Evolutionary conservation across 2,797 vertebrate genomes (phyloP), one percentile per base, ranked within the genome.

Genomic region (Parambassis ranga): DNA sequence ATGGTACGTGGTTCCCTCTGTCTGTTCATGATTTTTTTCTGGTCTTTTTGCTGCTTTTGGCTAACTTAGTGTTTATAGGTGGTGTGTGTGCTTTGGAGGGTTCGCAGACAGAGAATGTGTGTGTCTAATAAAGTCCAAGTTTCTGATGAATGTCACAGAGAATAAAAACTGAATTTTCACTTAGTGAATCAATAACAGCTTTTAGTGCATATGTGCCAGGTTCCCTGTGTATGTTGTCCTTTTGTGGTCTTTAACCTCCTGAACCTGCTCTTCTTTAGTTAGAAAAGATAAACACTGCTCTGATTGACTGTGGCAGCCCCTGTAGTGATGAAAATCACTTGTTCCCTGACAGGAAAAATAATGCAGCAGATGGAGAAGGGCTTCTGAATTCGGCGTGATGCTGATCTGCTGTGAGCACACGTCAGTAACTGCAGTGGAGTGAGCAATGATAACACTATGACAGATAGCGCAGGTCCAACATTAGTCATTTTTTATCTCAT

Each of bases 401-500:
- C 31, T 62, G 37, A 75, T 73, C 47, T 63, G 49, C 43, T 59
- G 20, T 62, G 48, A 67, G 46, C 15, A 19, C 13, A 24, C 50
- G 46, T 41, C 43, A 55, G 41, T 49, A 43, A 43, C 43, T 28
- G 26, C 52, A 33, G 36, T 7, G 44, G 48, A 57, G 38, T 61
- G 61, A 73, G 33, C 15, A 23, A 56, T 51, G 51, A 71, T 55
- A 56, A 53, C 18, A 50, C 23, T 5, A 56, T 33, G 49, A 76
- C 55, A 53, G 50, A 51, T 70, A 53, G 59, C 39, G 73, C 48
- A 59, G 55, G 51, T 42, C 75, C 58, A 47, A 20, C 49, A 76
- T 76, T 39, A 48, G 38, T 78, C 73, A 65, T 61, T 49, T 42
- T n/a, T 73, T 10, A 32, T 66, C 58, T 64, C 32, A 75, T 62